Evolutionary conservation across 2,797 vertebrate genomes (phyloP), one percentile per base, ranked within the genome.

Genomic region (Phalloptychus januarius): DNA sequence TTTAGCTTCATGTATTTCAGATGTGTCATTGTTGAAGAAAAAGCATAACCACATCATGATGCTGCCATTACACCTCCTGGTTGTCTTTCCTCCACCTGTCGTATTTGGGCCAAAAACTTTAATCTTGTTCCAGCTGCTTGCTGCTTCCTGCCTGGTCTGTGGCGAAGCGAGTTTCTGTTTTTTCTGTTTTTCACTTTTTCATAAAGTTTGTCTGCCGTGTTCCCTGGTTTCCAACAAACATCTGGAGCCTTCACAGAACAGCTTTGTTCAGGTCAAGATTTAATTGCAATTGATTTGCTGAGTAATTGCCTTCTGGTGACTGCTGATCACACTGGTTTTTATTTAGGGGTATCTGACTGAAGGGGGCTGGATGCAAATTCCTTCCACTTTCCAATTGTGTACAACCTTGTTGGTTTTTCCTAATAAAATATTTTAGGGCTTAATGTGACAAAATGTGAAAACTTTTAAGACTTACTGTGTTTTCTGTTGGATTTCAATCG

Each of bases 401-500:
- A 2, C 8, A 2, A 12, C 63, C 40, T 38, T 40, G 63, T 67
- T 67, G 63, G 36, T 25, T 38, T 67, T 38, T 13, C 4, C 12
- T 28, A 61, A 7, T 40, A 67, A 36, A 36, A 18, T 3, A 63
- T 15, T 13, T 7, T 61, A 16, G 15, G 58, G 31, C 18, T 36
- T 63, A 36, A 69, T 1, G 38, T 8, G 25, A 71, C 40, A 28
- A 45, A 44, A 71, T 71, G 40, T 44, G 38, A 70, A 44, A 44
- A 28, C 40, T 70, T 44, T 70, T 16, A 70, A 28, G 1, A 69
- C 20, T 25, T 13, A n/a, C 33, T n/a, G 13, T 44, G 20, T 42
- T 70, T 28, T 67, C 63, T 67, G 48, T 46, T 52, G 23, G 36
- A 50, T 80, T 71, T 84, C 25, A 79, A 45, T 52, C 7, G 0